Conservation (phyloP, 2,113 vertebrate genomes). For the Ailurus styani region DNA sequence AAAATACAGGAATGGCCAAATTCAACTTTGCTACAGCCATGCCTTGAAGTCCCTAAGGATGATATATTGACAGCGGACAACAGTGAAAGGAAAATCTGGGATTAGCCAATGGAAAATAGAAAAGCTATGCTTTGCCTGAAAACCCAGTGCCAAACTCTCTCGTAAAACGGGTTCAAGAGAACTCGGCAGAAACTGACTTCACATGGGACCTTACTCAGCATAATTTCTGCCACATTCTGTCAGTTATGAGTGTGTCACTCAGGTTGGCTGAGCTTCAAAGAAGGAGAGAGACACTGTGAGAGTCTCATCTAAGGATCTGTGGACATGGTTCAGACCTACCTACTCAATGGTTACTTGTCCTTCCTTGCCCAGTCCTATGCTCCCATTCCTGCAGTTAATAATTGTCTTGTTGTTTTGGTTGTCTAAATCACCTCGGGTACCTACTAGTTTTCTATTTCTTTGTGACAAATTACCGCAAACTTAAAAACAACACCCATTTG, state of each 20-base stretch:
- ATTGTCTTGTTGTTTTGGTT: neutral
- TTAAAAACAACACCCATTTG: neutral
- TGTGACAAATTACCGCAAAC: neutral
- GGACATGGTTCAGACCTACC: neutral
- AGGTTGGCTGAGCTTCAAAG: neutral
- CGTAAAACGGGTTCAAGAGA: neutral
- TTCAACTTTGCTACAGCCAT: neutral
- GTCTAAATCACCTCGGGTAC: neutral
- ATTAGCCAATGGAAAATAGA: neutral
- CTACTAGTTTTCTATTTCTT: neutral
- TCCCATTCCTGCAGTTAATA: neutral
- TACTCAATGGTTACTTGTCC: accelerated
- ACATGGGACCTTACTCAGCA: neutral
- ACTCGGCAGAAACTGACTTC: neutral
- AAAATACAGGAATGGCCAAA: neutral
- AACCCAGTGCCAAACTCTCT: neutral
- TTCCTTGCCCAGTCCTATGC: neutral
- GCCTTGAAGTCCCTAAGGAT: neutral
- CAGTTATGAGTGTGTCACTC: neutral
- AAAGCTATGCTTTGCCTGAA: neutral
- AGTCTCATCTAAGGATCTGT: accelerated
- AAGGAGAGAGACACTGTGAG: too few relatives aligned
- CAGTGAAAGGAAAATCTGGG: neutral
- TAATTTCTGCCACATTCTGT: neutral
- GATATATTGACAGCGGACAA: neutral